phyloP scores from a whole-genome alignment of 2,888 invertebrate species.

The Torymus auratus region DNA sequence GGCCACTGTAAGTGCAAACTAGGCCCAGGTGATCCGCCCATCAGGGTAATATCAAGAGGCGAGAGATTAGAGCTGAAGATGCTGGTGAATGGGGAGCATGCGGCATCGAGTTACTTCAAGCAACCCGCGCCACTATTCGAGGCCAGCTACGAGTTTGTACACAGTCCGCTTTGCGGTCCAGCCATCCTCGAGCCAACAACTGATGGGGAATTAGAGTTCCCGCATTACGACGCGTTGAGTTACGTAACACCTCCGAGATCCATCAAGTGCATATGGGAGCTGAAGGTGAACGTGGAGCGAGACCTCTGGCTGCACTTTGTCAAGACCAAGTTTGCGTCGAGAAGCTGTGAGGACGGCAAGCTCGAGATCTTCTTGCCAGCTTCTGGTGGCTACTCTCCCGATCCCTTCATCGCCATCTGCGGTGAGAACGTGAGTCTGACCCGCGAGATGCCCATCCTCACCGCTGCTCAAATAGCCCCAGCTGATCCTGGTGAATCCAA shows the following conservation, averaged over 20 bases:
- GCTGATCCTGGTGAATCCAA: constrained; percentile 64
- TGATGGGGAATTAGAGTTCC: constrained; percentile 92
- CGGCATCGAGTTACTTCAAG: constrained; percentile 92
- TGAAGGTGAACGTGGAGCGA: constrained; percentile 88
- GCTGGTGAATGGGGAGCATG: constrained; percentile 89
- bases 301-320: constrained; percentile 93
- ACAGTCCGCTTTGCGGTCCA: constrained; percentile 92
- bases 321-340: constrained; percentile 89
- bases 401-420: constrained; percentile 89
- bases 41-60: constrained; percentile 86
- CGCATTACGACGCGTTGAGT: constrained; percentile 88
- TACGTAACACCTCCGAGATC: constrained; percentile 76
- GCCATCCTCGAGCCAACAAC: constrained; percentile 87
- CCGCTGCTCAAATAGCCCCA: constrained; percentile 84
- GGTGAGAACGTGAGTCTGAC: constrained; percentile 91
- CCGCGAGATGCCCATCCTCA: constrained; percentile 87
- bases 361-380: constrained; percentile 89
- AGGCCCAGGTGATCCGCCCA: constrained; percentile 80
- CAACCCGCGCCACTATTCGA: constrained; percentile 90
- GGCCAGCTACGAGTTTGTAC: constrained; percentile 92
- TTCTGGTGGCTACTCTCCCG: constrained; percentile 76
- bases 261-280: constrained; percentile 87
- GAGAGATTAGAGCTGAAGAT: constrained; percentile 89
- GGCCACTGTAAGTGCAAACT: constrained; percentile 85
- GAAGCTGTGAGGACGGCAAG: constrained; percentile 91